phyloP scores from a whole-genome alignment of 2,797 vertebrate species.

The Sphaeramia orbicularis region DNA sequence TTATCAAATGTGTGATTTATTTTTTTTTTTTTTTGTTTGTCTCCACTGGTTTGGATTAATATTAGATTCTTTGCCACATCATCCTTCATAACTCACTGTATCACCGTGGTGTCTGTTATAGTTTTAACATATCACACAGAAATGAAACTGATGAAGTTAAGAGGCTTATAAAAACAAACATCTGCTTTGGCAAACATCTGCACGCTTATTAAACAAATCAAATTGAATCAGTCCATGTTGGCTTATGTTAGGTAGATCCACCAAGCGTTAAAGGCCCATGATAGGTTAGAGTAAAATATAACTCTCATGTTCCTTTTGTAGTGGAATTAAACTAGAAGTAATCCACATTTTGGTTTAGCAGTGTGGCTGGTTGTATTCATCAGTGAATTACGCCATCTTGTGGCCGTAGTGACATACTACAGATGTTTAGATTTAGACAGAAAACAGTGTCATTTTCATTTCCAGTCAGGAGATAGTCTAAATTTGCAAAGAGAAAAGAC shows the following conservation, averaged over 20 bases:
- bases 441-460: constrained; percentile 7
- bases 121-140: constrained; percentile 33
- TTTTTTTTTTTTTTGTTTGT: neutral
- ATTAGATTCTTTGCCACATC: constrained; percentile 4
- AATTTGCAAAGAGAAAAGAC: no score
- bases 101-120: constrained; percentile 4
- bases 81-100: neutral
- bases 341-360: neutral
- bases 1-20: no score
- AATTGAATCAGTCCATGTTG: constrained; percentile 29
- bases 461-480: neutral
- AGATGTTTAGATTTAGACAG: neutral
- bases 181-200: constrained; percentile 35
- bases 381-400: constrained; percentile 57
- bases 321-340: neutral
- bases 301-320: neutral
- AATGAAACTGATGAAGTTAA: constrained; percentile 36
- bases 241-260: constrained; percentile 5
- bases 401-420: constrained; percentile 43
- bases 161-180: constrained; percentile 49
- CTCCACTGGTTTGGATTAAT: neutral
- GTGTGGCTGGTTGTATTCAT: neutral
- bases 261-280: constrained; percentile 3
- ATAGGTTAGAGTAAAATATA: neutral
- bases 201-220: constrained; percentile 6